Evolutionary conservation across 2,113 vertebrate species (phyloP), one percentile per base, ranked within the genome.

Genomic region (Amblyopsis rosae): DNA sequence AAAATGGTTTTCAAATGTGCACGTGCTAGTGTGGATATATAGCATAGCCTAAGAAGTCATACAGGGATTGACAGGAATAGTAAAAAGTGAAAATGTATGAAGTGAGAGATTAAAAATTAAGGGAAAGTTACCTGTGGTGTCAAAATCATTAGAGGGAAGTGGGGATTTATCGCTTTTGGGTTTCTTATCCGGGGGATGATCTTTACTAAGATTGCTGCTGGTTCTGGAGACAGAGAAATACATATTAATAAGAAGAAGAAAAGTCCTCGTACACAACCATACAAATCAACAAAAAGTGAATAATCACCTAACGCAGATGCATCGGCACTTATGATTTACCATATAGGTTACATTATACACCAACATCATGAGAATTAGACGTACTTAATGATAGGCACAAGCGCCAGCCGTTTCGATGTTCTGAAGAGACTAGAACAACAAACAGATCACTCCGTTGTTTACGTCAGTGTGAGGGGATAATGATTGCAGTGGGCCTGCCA

Each of bases 111-210:
- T 32, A 17, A 35, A 63, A 72, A 59, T 15, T 12, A 73, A 60
- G 65, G 55, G 16, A 9, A 59, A 35, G 45, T 86, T 91, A 92
- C 92, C 92, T 92, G 92, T 93, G 58, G 92, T 82, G 90, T 93
- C 92, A 88, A 92, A 92, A 65, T 93, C 91, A 88, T 93, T 87
- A 49, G 85, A 83, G 69, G 84, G 72, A 83, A 81, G 68, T 51
- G 85, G 72, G 50, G 81, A 63, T 85, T 91, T 91, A 53, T 98
- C 95, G 69, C 95, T 95, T 94, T 95, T 96, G 90, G 95, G 93
- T 79, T 96, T 98, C 94, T 96, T 97, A 92, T 99, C 96, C 45
- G 96, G 93, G 81, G 96, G 95, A 87, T 94, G 95, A 90, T 98
- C 96, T 94, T 94, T 95, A 86, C 89, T 96, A 91, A 98, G 94